Base-by-base conservation (phyloP, 2,888 invertebrate species). In the Luperina nickerlii region DNA sequence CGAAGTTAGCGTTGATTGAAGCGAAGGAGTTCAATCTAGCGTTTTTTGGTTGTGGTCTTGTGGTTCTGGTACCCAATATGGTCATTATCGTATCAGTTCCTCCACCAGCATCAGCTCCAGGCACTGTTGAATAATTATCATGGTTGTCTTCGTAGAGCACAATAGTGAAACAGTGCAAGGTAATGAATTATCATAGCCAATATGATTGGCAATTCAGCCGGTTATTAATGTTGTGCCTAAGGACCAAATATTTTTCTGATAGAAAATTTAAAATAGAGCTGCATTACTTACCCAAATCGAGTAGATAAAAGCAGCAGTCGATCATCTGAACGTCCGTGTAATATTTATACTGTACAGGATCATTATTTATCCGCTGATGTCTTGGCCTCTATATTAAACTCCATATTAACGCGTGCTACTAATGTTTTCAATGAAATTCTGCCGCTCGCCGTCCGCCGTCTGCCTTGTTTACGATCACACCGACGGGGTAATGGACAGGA, bases 401-500 rank as follows among this genome's bases (percentile, higher is more conserved):
- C 72, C 62, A 83, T 80, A 57, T 57, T 57, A 87, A 79, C 73
- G 78, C 72, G 74, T 74, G 76, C 77, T 71, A 74, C 81, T 74
- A 82, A 74, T 80, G 86, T 87, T 80, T 89, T 86, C 75, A 88
- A 87, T 88, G 79, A 87, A 83, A 77, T 78, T 76, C 48, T 71
- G 84, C 79, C 78, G 79, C 70, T 42, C 83, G 68, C 75, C 77
- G 77, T 54, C 71, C 27, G 38, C 73, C 38, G 69, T 74, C 82
- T 75, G 69, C 74, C 84, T 80, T 74, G 68, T 89, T 88, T 84
- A 89, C 62, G 88, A 86, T 66, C 73, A 65, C 54, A 78, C 45
- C 3, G 89, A 88, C 79, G 71, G 79, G 79, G 67, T 81, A 89
- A 88, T 83, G 79, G 84, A 70, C 89, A 89, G 88, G 89, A 88